Evolutionary conservation across 1,140 invertebrate species (phyloP).

Genomic region (Wasmannia auropunctata): DNA sequence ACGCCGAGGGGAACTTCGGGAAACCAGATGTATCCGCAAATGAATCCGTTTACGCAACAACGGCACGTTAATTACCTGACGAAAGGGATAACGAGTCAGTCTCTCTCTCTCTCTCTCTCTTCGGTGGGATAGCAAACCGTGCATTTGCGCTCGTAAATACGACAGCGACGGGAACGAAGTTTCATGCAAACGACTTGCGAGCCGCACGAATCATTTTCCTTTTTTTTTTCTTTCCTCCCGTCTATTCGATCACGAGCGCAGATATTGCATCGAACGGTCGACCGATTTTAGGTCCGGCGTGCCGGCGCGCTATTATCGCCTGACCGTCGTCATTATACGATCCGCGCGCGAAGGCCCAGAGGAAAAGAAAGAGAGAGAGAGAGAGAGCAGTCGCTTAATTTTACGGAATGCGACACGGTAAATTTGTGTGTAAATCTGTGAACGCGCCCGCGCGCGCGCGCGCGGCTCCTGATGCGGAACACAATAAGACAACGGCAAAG

Average conservation of each 20-base stretch:
- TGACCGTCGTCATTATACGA: slow-evolving; percentile 35
- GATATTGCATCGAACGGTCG: slow-evolving; percentile 40
- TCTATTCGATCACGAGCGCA: slow-evolving; percentile 37
- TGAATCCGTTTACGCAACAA: slow-evolving; percentile 53
- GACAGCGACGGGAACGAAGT: slow-evolving; percentile 13
- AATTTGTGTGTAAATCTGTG: background rate
- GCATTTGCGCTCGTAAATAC: slow-evolving; percentile 40
- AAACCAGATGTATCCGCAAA: slow-evolving; percentile 16
- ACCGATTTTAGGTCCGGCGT: slow-evolving; percentile 13
- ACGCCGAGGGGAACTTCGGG: slow-evolving; percentile 7
- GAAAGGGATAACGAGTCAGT: slow-evolving; percentile 24
- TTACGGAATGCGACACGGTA: background rate
- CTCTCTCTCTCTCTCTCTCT: too few relatives aligned
- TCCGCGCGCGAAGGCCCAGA: background rate
- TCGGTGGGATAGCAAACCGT: slow-evolving; percentile 1
- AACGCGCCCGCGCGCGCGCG: background rate
- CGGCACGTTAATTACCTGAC: slow-evolving; percentile 41
- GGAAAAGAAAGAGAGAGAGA: background rate
- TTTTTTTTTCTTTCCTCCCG: background rate
- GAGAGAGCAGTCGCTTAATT: slow-evolving; percentile 5
- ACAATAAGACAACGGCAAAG: background rate
- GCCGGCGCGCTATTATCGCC: slow-evolving; percentile 17
- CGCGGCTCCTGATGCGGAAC: background rate
- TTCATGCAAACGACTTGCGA: slow-evolving; percentile 33
- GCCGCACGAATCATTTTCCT: background rate